Percentiles rank a stretch among this genome's conserved stretches.
Conservation (phyloP, 2,113 vertebrate species). For the Eulemur rufifrons region DNA sequence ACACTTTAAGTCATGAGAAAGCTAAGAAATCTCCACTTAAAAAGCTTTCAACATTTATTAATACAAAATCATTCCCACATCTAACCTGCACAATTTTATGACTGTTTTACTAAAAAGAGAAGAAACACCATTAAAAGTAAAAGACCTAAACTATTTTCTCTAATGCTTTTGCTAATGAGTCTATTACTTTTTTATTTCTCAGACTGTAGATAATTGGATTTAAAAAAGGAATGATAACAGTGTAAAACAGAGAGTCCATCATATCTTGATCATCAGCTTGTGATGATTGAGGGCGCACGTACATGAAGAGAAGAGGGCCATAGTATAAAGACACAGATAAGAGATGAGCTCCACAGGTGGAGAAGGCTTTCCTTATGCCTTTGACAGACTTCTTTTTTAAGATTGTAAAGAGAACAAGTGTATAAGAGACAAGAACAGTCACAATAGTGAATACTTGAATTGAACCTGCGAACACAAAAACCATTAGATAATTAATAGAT, state of each 20-base stretch:
- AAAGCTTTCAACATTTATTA: not conserved
- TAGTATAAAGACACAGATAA: not conserved
- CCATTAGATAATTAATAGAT: not conserved
- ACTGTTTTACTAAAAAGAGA: not conserved
- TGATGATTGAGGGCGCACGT: not conserved
- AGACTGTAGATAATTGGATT: slow-evolving; percentile 56
- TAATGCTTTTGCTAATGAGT: too few relatives aligned
- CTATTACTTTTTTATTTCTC: not conserved
- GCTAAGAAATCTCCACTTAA: too few relatives aligned
- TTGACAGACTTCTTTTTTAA: not conserved
- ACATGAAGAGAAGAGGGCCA: slow-evolving; percentile 35
- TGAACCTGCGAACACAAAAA: not conserved
- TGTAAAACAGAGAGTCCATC: slow-evolving; percentile 44
- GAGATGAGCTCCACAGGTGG: slow-evolving; percentile 58
- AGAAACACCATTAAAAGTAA: too few relatives aligned
- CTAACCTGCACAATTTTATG: not conserved
- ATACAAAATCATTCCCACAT: not conserved
- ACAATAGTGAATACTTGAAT: not conserved
- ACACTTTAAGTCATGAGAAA: not conserved
- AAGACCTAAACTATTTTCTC: too few relatives aligned
- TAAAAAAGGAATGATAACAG: slow-evolving; percentile 29
- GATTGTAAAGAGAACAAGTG: not conserved
- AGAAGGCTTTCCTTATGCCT: slow-evolving; percentile 30
- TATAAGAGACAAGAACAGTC: not conserved
- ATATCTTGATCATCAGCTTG: not conserved